Conservation (phyloP, 2,113 vertebrate species). For the Phodopus roborovskii region DNA sequence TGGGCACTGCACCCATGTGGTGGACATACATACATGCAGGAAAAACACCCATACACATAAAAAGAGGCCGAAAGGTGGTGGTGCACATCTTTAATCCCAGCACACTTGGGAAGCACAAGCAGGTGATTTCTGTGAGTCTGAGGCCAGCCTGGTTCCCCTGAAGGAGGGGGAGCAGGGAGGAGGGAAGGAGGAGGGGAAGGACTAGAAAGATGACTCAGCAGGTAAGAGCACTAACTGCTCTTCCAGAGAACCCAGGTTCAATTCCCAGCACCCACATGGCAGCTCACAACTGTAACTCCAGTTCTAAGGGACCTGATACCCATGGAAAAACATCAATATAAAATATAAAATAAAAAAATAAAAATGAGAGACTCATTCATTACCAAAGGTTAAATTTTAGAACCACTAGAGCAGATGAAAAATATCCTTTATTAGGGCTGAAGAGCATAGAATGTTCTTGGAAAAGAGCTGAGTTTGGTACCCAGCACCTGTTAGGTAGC, state of each 20-base stretch:
- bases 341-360: neutral
- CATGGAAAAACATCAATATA: neutral
- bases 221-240: neutral
- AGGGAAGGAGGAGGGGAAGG: too few species aligned
- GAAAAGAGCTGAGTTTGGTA: too few species aligned
- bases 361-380: neutral
- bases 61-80: neutral
- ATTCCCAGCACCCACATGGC: neutral
- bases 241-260: neutral
- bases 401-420: neutral
- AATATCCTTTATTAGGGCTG: too few species aligned
- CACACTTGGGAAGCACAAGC: neutral
- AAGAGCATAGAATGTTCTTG: too few species aligned
- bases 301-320: neutral
- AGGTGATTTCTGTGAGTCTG: neutral
- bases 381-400: conserved; percentile 7
- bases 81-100: neutral
- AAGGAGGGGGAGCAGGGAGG: too few species aligned
- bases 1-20: neutral
- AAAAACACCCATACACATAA: neutral
- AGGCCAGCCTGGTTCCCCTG: neutral
- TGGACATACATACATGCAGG: neutral
- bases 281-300: neutral
- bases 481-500: too few species aligned
- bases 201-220: neutral